Percentiles rank a stretch among this genome's conserved stretches.
phyloP scores from a whole-genome alignment of 2,797 vertebrate genomes.

The Amazonetta brasiliensis region DNA sequence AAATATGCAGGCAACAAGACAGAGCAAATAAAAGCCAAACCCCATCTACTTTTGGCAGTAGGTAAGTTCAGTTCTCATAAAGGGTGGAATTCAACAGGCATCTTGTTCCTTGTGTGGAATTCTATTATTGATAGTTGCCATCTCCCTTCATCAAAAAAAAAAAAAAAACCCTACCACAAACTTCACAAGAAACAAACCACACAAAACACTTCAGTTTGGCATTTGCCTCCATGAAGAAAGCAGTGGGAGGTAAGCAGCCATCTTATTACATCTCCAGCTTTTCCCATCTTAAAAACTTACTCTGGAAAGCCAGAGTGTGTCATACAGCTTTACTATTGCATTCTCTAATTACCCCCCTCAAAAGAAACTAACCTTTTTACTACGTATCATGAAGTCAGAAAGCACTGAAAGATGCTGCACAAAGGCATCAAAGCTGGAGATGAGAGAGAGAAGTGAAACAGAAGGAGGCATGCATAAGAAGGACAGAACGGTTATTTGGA shows the following conservation, averaged over 20 bases:
- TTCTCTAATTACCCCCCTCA: accelerated
- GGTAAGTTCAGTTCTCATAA: not conserved
- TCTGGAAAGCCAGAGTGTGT: not conserved
- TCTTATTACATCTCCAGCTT: not conserved
- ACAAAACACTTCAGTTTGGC: not conserved
- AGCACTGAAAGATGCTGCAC: not conserved
- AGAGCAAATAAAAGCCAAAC: not conserved
- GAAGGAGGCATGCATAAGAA: not conserved
- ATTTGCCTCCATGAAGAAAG: not conserved
- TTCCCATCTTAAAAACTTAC: not conserved
- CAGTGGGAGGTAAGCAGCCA: not conserved
- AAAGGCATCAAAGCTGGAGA: not conserved
- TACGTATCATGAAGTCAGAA: not conserved
- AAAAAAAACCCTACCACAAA: not conserved
- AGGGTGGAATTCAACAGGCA: not conserved
- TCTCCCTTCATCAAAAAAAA: not conserved
- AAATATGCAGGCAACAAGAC: not conserved
- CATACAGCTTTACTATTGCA: not conserved
- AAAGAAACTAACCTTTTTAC: not conserved
- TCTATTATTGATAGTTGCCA: not conserved
- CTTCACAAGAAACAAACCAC: not conserved
- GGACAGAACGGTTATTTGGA: not conserved
- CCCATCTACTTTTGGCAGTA: not conserved
- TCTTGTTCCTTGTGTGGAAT: not conserved
- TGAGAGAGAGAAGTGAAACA: not conserved